Evolutionary conservation across 2,113 vertebrate species (phyloP).

Genomic region (Oceanites oceanicus): DNA sequence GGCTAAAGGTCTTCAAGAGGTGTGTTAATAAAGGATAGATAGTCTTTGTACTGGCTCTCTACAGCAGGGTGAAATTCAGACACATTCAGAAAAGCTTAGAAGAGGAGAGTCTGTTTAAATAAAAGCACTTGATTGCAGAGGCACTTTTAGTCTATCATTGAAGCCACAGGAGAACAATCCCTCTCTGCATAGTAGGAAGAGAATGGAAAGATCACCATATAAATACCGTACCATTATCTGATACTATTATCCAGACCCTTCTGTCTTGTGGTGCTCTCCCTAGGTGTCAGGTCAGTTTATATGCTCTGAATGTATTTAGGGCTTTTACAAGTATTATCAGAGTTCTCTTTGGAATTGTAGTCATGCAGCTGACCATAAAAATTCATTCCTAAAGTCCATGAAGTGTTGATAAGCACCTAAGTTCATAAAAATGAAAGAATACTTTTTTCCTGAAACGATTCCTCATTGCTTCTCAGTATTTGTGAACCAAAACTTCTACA

Average conservation of each 20-base stretch:
- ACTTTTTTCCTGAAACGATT: neutral
- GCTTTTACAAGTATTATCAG: neutral
- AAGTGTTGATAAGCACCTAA: neutral
- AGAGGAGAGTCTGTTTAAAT: neutral
- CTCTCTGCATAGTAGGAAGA: neutral
- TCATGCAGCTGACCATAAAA: conserved; percentile 15
- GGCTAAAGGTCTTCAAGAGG: neutral
- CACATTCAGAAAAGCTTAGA: neutral
- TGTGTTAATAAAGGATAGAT: neutral
- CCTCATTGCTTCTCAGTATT: neutral
- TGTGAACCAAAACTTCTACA: neutral
- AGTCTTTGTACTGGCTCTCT: neutral
- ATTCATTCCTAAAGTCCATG: neutral
- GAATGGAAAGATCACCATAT: conserved; percentile 10
- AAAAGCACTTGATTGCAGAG: conserved; percentile 35
- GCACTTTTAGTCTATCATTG: neutral
- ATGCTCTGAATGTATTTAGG: neutral
- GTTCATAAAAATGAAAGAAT: conserved; percentile 1
- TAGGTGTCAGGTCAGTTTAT: neutral
- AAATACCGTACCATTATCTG: neutral
- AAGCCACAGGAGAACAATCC: neutral
- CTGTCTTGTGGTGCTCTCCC: neutral
- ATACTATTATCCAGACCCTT: neutral
- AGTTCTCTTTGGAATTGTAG: neutral
- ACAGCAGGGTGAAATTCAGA: neutral